Percentiles rank a stretch among this genome's conserved stretches.
Evolutionary conservation across 2,888 invertebrate genomes (phyloP).

Genomic region (Cyclophora albipunctata): DNA sequence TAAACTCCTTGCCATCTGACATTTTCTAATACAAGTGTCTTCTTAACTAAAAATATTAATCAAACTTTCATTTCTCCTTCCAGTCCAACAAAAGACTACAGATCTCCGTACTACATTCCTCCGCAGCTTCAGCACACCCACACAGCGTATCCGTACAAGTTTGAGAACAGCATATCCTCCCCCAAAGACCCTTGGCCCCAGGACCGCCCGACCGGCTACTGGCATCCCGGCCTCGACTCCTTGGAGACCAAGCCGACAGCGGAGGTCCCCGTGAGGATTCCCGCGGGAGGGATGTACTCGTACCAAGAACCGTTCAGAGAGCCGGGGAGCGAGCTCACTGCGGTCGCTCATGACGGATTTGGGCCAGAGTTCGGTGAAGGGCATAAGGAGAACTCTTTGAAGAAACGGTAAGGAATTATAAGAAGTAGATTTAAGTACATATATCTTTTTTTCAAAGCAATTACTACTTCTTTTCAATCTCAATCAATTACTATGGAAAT

Average conservation of each 20-base stretch:
- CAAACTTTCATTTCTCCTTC: too few species aligned
- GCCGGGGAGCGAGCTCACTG: constrained; percentile 27
- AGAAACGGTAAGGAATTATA: constrained; percentile 36
- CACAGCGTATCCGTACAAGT: constrained; percentile 46
- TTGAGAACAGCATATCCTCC: constrained; percentile 34
- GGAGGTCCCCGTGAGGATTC: constrained; percentile 39
- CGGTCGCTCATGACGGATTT: constrained; percentile 25
- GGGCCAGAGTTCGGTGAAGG: constrained; percentile 33
- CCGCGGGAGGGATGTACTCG: constrained; percentile 57
- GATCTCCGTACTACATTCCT: constrained; percentile 28
- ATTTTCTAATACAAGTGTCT: too few species aligned
- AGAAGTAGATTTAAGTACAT: neutral
- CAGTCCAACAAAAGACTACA: constrained; percentile 37
- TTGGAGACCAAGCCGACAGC: constrained; percentile 47
- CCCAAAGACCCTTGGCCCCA: constrained; percentile 17
- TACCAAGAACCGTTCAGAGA: constrained; percentile 45
- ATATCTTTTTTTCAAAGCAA: neutral
- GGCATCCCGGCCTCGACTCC: constrained; percentile 14
- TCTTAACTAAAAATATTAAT: too few species aligned
- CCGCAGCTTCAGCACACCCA: constrained; percentile 23
- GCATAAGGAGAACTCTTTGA: constrained; percentile 33
- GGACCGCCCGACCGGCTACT: constrained; percentile 10
- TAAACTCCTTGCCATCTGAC: too few species aligned
- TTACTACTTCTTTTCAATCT: too few species aligned
- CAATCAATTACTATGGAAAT: too few species aligned